Conservation (phyloP, 1,140 invertebrate species). For the Drosophila nigromelanica region DNA sequence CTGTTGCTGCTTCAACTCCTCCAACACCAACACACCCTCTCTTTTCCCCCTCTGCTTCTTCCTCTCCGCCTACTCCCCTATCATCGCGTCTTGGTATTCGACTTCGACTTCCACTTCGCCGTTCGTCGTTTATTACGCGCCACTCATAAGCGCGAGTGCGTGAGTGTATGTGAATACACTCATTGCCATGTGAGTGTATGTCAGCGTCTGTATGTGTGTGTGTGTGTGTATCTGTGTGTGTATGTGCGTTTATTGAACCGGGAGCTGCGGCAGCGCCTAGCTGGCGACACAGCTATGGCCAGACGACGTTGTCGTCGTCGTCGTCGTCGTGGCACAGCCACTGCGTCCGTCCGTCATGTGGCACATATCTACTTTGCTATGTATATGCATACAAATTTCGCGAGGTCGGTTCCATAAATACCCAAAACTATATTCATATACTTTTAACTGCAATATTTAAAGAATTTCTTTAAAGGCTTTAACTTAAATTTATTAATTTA, state of each 20-base stretch:
- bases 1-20: conserved; percentile 3
- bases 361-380: conserved; percentile 40
- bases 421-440: neutral
- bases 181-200: conserved; percentile 23
- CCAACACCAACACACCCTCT: neutral
- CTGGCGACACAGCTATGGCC: conserved; percentile 34
- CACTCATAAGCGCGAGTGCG: conserved; percentile 42
- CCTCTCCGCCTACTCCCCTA: conserved; percentile 4
- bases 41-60: neutral
- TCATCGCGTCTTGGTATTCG: conserved; percentile 39
- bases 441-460: neutral
- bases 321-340: conserved; percentile 4
- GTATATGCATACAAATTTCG: conserved; percentile 5
- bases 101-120: conserved; percentile 23
- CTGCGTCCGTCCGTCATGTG: conserved; percentile 36
- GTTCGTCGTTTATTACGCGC: conserved; percentile 39
- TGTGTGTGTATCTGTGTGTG: conserved; percentile 1
- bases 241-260: conserved; percentile 38
- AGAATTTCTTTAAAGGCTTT: no score
- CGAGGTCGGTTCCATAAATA: conserved; percentile 29
- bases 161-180: conserved; percentile 48
- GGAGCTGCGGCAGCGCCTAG: conserved; percentile 33
- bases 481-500: no score
- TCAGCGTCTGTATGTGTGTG: neutral
- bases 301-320: conserved; percentile 15